A percentile compares a stretch with the other conserved stretches of the same genome.
These are phyloP conservation scores for Jaculus jaculus DNA, from an alignment of 2,113 vertebrate genomes.

Conservation along the genomic window DNA sequence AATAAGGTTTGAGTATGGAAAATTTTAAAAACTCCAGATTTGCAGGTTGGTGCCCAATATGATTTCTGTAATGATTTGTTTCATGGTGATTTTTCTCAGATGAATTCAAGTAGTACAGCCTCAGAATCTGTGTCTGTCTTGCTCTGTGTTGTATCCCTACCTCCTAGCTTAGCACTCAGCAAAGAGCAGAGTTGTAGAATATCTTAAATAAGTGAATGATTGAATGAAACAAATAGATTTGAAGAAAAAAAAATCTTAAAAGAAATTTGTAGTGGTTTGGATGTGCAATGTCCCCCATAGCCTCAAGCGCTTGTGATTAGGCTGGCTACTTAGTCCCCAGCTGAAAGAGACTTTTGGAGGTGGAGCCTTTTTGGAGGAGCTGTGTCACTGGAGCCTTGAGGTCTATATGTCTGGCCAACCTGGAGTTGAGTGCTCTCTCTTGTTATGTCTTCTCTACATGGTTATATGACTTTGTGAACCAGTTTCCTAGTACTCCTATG, in stretches of 20 bases:
- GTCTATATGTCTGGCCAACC: too few species aligned
- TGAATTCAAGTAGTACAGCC: background rate
- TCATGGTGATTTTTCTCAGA: background rate
- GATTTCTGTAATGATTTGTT: background rate
- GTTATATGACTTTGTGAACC: too few species aligned
- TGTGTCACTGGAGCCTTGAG: too few species aligned
- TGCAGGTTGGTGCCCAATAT: background rate
- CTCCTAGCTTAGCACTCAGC: background rate
- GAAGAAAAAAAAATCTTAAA: background rate
- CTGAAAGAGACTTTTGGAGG: too few species aligned
- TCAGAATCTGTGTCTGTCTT: background rate
- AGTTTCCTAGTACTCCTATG: too few species aligned
- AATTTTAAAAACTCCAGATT: background rate
- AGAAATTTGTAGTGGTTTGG: too few species aligned
- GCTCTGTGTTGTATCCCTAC: background rate
- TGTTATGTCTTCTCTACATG: too few species aligned
- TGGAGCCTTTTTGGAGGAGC: too few species aligned
- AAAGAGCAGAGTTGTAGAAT: constrained; percentile 5
- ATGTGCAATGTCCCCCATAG: too few species aligned
- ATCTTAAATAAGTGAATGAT: background rate
- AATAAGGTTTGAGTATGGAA: background rate
- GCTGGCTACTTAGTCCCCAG: too few species aligned
- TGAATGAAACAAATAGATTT: constrained; percentile 5
- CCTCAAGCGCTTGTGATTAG: too few species aligned
- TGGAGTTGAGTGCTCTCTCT: too few species aligned